Evolutionary conservation across 1,140 invertebrate genomes (phyloP).

Genomic region (Dufourea novaeangliae): DNA sequence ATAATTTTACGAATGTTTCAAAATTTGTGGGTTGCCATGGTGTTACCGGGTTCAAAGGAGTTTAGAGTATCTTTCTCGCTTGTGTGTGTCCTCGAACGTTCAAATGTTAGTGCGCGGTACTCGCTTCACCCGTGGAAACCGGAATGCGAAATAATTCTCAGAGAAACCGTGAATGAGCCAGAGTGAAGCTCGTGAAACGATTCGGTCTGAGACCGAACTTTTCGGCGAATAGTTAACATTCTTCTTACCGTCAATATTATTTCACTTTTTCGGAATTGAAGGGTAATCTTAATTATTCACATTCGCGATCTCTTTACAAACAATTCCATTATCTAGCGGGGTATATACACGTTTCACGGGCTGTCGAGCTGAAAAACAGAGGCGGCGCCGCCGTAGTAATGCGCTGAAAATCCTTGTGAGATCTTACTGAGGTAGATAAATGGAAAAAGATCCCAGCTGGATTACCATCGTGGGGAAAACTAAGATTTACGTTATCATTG

Average conservation of each 20-base stretch:
- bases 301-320: conserved; percentile 19
- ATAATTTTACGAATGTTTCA: not conserved
- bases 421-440: conserved; percentile 57
- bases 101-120: not conserved
- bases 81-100: not conserved
- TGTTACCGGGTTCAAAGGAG: not conserved
- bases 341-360: conserved; percentile 44
- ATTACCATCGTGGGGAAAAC: conserved; percentile 45
- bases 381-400: conserved; percentile 30
- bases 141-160: not conserved
- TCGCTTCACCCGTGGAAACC: not conserved
- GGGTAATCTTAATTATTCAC: conserved; percentile 47
- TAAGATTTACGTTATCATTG: conserved; percentile 42
- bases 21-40: too few species aligned
- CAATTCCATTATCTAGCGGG: conserved; percentile 54
- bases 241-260: not conserved
- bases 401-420: conserved; percentile 46
- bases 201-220: not conserved
- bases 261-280: not conserved
- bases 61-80: not conserved
- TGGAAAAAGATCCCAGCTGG: conserved; percentile 42
- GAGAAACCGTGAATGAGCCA: not conserved
- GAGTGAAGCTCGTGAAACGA: not conserved
- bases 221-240: not conserved
- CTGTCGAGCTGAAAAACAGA: conserved; percentile 25